phyloP scores from a whole-genome alignment of 2,113 vertebrate genomes.

The Crotalus helleri region DNA sequence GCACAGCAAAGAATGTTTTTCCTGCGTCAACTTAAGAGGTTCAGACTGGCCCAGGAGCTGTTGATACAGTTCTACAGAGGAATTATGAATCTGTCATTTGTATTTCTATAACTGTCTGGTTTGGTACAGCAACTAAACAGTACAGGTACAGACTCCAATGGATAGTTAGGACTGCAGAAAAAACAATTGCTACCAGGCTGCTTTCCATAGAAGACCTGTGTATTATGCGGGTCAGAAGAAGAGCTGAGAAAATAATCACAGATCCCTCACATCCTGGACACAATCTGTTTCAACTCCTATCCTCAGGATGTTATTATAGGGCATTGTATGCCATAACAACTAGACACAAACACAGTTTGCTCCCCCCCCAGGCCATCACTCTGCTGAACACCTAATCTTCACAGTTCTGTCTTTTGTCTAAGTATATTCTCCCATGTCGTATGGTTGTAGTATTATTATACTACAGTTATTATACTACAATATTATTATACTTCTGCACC shows the following conservation, averaged over 20 bases:
- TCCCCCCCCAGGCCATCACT: not conserved
- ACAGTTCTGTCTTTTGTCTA: not conserved
- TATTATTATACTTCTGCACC: not conserved
- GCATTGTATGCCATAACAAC: not conserved
- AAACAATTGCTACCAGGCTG: not conserved
- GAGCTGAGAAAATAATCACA: not conserved
- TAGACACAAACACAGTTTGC: not conserved
- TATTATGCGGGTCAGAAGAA: not conserved
- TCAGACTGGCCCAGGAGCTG: not conserved
- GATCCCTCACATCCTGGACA: too few relatives aligned
- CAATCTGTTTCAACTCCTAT: not conserved
- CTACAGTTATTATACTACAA: not conserved
- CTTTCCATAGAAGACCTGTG: not conserved
- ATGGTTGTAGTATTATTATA: not conserved
- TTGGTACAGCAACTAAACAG: not conserved
- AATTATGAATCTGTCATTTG: not conserved
- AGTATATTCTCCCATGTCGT: not conserved
- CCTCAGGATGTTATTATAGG: not conserved
- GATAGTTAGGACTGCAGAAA: not conserved
- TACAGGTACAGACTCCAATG: not conserved
- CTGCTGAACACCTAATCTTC: not conserved
- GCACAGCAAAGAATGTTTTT: not conserved
- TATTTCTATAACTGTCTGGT: not conserved
- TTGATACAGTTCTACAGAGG: not conserved
- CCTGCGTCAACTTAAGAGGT: not conserved